Evolutionary conservation across 2,113 vertebrate species (phyloP).

Genomic region (Chaetops frenatus): DNA sequence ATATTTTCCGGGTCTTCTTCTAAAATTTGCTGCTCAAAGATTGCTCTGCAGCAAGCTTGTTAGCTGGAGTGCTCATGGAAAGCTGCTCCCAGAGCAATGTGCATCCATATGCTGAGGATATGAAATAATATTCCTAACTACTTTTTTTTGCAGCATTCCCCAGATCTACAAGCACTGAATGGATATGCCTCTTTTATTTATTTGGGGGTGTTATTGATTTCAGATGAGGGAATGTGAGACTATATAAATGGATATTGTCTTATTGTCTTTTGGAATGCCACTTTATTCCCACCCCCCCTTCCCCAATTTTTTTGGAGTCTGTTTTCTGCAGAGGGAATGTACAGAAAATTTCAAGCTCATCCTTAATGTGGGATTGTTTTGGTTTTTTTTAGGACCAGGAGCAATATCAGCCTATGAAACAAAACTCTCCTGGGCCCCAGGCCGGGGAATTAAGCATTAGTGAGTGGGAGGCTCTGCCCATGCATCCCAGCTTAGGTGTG

Average conservation of each 20-base stretch:
- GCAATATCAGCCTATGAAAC: not conserved
- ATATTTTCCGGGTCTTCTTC: not conserved
- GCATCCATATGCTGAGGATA: not conserved
- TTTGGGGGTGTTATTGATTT: not conserved
- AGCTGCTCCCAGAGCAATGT: not conserved
- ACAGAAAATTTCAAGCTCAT: not conserved
- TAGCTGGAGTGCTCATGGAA: not conserved
- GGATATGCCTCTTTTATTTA: not conserved
- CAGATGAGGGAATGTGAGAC: not conserved
- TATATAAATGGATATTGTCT: not conserved
- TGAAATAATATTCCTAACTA: not conserved
- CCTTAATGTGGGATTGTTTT: not conserved
- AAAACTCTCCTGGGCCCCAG: not conserved
- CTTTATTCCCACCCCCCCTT: not conserved
- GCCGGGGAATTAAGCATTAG: not conserved
- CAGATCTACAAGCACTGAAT: not conserved
- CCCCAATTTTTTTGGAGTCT: not conserved
- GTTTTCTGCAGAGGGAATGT: not conserved
- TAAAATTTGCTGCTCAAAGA: not conserved
- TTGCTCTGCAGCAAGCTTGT: not conserved
- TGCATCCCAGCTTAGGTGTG: not conserved
- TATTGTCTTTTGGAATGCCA: not conserved
- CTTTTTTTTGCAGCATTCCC: not conserved
- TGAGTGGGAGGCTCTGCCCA: not conserved
- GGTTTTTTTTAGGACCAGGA: not conserved